A percentile compares a stretch with the other conserved stretches of the same genome.
phyloP scores from a whole-genome alignment of 1,140 invertebrate species.

The Neodiprion lecontei region DNA sequence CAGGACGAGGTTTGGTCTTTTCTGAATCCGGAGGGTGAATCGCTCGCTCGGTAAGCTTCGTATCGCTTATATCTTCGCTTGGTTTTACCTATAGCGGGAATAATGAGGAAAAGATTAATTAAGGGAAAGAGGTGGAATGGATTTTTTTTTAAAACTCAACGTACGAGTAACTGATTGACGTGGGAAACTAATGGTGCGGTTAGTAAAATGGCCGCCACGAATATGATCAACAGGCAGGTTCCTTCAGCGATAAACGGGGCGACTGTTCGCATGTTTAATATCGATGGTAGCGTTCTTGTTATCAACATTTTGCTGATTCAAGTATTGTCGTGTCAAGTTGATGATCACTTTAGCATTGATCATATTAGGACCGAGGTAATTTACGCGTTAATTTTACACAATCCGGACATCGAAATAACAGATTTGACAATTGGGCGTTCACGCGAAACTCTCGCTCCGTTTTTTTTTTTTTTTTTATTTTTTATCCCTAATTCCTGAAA shows the following conservation, averaged over 20 bases:
- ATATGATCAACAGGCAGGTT: background rate
- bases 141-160: background rate
- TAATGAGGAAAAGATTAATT: background rate
- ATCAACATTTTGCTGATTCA: background rate
- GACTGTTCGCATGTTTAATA: background rate
- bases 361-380: too few relatives aligned
- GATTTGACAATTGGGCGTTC: too few relatives aligned
- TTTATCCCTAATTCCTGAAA: too few relatives aligned
- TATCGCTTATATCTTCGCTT: background rate
- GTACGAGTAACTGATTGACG: background rate
- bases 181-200: background rate
- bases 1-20: too few relatives aligned
- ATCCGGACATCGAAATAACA: too few relatives aligned
- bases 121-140: too few relatives aligned
- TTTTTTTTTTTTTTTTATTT: too few relatives aligned
- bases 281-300: background rate
- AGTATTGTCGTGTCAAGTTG: background rate
- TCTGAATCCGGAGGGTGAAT: background rate
- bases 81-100: background rate
- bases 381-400: too few relatives aligned
- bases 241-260: background rate
- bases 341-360: background rate
- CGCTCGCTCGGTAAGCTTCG: too few relatives aligned
- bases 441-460: too few relatives aligned
- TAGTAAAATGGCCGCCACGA: background rate